Evolutionary conservation across 2,888 invertebrate species (phyloP).

Genomic region (Terebella lapidaria): DNA sequence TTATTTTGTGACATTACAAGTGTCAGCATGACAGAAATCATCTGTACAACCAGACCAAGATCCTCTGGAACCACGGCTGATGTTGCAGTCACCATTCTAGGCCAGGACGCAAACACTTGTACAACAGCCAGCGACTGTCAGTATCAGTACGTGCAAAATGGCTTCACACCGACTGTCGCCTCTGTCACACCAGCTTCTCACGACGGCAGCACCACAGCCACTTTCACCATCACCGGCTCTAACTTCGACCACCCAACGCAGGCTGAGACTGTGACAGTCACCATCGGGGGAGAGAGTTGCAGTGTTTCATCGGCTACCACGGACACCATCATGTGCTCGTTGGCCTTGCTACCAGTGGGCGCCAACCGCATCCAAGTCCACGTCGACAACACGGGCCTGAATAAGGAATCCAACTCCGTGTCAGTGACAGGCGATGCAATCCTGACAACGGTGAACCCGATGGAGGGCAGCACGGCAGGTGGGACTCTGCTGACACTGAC

Average conservation of each 20-base stretch:
- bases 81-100: neutral
- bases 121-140: neutral
- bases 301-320: conserved; percentile 1
- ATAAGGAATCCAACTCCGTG: neutral
- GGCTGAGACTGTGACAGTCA: neutral
- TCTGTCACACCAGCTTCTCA: neutral
- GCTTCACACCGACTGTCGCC: neutral
- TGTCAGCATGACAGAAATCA: neutral
- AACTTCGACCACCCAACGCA: neutral
- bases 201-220: neutral
- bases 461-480: conserved; percentile 8
- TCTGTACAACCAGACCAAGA: neutral
- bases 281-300: conserved; percentile 6
- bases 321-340: neutral
- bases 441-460: neutral
- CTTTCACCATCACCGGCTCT: conserved; percentile 3
- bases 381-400: neutral
- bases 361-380: neutral
- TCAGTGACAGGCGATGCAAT: neutral
- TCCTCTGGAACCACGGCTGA: neutral
- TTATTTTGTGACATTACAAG: neutral
- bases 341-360: conserved; percentile 3
- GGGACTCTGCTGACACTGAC: conserved; percentile 5
- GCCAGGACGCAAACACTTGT: neutral
- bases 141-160: neutral